Evolutionary conservation across 2,113 vertebrate genomes (phyloP).

Genomic region (Neolamprologus variostigma): DNA sequence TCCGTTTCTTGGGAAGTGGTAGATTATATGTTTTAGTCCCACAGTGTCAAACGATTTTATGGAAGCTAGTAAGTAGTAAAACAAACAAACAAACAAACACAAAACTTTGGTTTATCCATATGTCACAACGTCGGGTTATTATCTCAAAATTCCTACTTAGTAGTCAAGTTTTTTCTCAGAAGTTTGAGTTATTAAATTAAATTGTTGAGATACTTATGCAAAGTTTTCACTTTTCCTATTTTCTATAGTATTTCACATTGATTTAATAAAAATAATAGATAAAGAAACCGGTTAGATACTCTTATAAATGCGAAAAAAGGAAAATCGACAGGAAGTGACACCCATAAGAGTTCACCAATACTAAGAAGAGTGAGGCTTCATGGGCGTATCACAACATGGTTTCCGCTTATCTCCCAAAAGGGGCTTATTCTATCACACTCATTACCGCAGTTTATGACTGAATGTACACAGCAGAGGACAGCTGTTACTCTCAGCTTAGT

Average conservation of each 20-base stretch:
- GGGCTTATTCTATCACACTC: not conserved
- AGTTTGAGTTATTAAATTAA: not conserved
- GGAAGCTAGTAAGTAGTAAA: not conserved
- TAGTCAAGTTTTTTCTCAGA: not conserved
- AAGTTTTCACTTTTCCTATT: not conserved
- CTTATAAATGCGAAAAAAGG: not conserved
- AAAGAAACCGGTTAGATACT: not conserved
- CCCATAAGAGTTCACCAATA: not conserved
- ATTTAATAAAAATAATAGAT: not conserved
- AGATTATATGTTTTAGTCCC: not conserved
- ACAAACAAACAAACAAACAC: not conserved
- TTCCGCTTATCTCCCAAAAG: not conserved
- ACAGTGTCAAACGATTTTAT: not conserved
- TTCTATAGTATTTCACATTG: not conserved
- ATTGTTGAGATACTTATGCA: not conserved
- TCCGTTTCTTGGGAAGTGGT: not conserved
- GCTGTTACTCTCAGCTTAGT: not conserved
- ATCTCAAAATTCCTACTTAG: not conserved
- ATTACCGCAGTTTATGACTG: not conserved
- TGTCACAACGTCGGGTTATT: not conserved
- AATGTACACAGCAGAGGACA: not conserved
- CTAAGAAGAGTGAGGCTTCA: not conserved
- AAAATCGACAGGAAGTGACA: not conserved
- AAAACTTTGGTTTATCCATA: not conserved
- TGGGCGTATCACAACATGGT: not conserved